These are phyloP conservation scores for Yponomeuta sedellus DNA, from an alignment of 2,888 invertebrate genomes.

Conservation along the genomic window DNA sequence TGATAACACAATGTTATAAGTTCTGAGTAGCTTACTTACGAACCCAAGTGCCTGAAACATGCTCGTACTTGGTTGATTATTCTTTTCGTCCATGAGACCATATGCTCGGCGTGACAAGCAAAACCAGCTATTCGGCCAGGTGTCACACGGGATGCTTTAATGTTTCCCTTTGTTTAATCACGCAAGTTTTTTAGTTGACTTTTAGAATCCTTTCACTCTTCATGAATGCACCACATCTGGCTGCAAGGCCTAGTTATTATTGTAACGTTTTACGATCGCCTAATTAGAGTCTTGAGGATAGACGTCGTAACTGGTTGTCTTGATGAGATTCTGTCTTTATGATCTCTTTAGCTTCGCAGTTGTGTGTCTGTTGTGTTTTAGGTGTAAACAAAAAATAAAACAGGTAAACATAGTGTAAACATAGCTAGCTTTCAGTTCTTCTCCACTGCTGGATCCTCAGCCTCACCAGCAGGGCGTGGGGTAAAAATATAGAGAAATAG, in stretches of 20 bases:
- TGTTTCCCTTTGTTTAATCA: background rate
- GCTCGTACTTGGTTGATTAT: background rate
- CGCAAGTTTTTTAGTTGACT: background rate
- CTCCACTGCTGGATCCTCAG: too few species aligned
- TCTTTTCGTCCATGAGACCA: background rate
- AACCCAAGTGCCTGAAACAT: background rate
- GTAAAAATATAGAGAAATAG: too few species aligned
- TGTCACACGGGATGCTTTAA: background rate
- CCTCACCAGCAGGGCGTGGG: too few species aligned
- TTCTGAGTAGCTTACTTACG: too few species aligned
- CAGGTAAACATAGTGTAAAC: too few species aligned
- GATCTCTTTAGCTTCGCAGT: background rate
- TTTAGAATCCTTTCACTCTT: background rate
- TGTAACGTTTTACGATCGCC: background rate
- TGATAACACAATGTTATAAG: too few species aligned
- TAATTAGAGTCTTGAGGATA: background rate
- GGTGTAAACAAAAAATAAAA: too few species aligned
- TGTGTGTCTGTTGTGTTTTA: too few species aligned
- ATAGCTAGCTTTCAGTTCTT: too few species aligned
- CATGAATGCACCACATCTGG: background rate
- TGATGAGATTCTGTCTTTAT: background rate
- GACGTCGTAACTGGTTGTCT: background rate
- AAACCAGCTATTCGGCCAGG: background rate
- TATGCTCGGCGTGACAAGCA: background rate
- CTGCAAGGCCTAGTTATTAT: background rate